These are phyloP conservation scores for Diadophis punctatus DNA, from an alignment of 2,113 vertebrate species.

Conservation along the genomic window DNA sequence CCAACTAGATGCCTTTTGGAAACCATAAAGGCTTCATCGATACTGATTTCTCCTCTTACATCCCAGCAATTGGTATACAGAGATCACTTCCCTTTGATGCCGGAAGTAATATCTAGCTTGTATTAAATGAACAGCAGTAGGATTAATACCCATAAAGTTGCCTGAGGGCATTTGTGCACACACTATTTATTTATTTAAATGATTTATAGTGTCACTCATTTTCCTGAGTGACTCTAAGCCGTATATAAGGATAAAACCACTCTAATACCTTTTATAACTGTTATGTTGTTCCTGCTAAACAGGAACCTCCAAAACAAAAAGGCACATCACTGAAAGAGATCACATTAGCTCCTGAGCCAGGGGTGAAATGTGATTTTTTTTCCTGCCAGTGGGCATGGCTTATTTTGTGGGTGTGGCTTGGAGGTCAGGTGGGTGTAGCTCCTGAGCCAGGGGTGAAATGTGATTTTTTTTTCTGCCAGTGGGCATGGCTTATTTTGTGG, in stretches of 20 bases:
- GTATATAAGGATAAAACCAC: not conserved
- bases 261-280: not conserved
- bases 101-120: not conserved
- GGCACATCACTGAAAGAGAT: not conserved
- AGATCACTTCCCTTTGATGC: not conserved
- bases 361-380: no score
- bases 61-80: not conserved
- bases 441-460: not conserved
- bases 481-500: no score
- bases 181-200: not conserved
- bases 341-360: not conserved
- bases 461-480: no score
- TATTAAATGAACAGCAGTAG: not conserved
- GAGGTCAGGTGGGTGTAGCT: not conserved
- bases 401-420: no score
- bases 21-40: not conserved
- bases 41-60: not conserved
- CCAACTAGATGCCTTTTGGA: not conserved
- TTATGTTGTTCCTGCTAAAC: not conserved
- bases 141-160: not conserved
- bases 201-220: not conserved
- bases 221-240: not conserved
- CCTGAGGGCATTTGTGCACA: not conserved
- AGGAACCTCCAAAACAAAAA: not conserved
- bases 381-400: no score